Conservation (phyloP, 2,113 vertebrate species). For the Chaenogobius annularis region DNA sequence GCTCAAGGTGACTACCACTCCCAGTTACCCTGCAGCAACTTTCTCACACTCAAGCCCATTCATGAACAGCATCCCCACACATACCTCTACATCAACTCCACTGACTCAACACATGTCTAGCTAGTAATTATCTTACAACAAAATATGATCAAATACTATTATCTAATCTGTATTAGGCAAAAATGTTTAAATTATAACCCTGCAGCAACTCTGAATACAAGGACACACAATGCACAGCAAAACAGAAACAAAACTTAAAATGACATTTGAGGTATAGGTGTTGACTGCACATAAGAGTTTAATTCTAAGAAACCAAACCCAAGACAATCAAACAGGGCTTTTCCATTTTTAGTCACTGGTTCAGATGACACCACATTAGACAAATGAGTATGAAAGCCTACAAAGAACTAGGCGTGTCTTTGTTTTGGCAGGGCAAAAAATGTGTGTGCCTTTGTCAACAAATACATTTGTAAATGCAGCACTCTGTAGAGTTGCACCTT, state of each 20-base stretch:
- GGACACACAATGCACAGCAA: not conserved
- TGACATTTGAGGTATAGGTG: conserved; percentile 14
- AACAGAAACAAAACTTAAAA: not conserved
- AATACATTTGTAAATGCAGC: conserved; percentile 54
- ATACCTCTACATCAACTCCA: not conserved
- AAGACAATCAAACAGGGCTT: conserved; percentile 54
- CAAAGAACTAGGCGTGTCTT: conserved; percentile 55
- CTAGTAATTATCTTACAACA: not conserved
- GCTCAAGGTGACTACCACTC: conserved; percentile 49
- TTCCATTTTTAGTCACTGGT: conserved; percentile 55
- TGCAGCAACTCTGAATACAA: not conserved
- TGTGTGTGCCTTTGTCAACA: conserved; percentile 14
- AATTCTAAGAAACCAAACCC: conserved; percentile 72
- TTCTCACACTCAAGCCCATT: conserved; percentile 42
- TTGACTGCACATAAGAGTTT: conserved; percentile 16
- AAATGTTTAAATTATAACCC: not conserved
- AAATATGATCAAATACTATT: not conserved
- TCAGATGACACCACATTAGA: conserved; percentile 70
- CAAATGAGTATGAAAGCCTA: conserved; percentile 29
- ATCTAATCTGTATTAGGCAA: not conserved
- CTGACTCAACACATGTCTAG: conserved; percentile 8
- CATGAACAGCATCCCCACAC: conserved; percentile 20
- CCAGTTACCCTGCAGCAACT: conserved; percentile 25
- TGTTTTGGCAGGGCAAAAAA: conserved; percentile 32
- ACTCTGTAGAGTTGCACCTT: conserved; percentile 3